Conservation (phyloP, 2,888 invertebrate species). For the Metacarcinus magister region DNA sequence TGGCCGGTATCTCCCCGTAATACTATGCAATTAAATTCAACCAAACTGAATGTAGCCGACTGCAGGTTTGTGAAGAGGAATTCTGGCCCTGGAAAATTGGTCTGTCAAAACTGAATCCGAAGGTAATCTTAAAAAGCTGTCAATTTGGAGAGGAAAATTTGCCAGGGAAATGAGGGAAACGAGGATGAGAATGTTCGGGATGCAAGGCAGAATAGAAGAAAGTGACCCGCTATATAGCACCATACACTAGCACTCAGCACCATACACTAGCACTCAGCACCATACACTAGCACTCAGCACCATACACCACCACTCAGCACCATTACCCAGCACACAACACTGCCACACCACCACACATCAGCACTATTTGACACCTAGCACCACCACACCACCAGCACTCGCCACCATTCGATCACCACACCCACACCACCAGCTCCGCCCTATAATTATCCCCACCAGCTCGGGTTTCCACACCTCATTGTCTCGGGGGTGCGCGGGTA, state of each 20-base stretch:
- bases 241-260: neutral
- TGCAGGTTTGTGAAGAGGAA: neutral
- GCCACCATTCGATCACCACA: neutral
- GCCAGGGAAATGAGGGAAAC: neutral
- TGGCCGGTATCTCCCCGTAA: neutral
- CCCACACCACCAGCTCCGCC: neutral
- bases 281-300: neutral
- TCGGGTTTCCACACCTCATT: neutral
- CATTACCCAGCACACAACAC: neutral
- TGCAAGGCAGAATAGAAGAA: neutral
- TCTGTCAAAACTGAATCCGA: conserved; percentile 40
- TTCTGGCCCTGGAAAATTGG: conserved; percentile 31
- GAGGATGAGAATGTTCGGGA: neutral
- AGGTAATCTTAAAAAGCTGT: conserved; percentile 44
- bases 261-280: neutral
- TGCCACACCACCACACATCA: neutral
- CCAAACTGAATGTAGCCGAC: neutral
- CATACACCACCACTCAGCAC: neutral
- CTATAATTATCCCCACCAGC: neutral
- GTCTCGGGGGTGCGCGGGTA: neutral
- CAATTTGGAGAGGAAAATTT: neutral
- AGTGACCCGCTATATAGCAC: neutral
- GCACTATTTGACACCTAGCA: neutral
- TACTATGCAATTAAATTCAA: conserved; percentile 28
- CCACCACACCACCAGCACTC: neutral